Base-by-base conservation (phyloP, 2,888 invertebrate species). In the Tribolium freemani region DNA sequence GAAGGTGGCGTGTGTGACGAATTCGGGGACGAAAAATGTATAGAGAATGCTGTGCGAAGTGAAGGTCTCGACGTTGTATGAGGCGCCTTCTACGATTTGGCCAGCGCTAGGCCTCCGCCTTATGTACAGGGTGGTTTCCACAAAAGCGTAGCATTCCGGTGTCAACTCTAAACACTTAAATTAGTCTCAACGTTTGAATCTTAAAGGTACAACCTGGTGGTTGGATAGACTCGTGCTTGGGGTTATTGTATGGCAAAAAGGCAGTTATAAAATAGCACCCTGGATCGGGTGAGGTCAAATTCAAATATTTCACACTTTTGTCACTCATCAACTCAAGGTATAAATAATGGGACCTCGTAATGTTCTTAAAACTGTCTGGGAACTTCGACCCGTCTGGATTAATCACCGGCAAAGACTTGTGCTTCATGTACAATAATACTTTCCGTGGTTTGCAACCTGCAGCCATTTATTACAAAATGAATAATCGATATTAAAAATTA, bases 191-290 rank as follows among this genome's bases (percentile, higher is more conserved):
- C 44, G 0, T 9, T 38, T 3, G 8, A 11, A 5, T 48, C 11
- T 11, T 30, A 20, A 20, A 20, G 11, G 4, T 54, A 61, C 83
- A 86, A 93, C 94, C 94, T 89, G 93, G 91, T 80, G 94, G 94
- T 77, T 91, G 90, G 75, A 94, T 94, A 74, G 91, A 90, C 80
- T 91, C 91, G 45, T 88, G 87, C 75, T 91, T 90, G 1, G 94
- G 94, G 88, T 94, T 92, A 56, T 90, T 90, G 91, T 94, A 94
- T 67, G 92, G 90, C 73, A 94, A 89, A 84, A 94, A 96, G 5
- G 93, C 92, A 64, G 93, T 89, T 0, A 92, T 93, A 87, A 92
- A 95, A 93, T 95, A 95, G 81, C 91, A 91, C 0, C 95, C 95
- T 0, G 93, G 90, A 66, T 88, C 88, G 0, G 94, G 94, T 71